Evolutionary conservation across 2,113 vertebrate genomes (phyloP).

Genomic region (Dipodomys merriami): DNA sequence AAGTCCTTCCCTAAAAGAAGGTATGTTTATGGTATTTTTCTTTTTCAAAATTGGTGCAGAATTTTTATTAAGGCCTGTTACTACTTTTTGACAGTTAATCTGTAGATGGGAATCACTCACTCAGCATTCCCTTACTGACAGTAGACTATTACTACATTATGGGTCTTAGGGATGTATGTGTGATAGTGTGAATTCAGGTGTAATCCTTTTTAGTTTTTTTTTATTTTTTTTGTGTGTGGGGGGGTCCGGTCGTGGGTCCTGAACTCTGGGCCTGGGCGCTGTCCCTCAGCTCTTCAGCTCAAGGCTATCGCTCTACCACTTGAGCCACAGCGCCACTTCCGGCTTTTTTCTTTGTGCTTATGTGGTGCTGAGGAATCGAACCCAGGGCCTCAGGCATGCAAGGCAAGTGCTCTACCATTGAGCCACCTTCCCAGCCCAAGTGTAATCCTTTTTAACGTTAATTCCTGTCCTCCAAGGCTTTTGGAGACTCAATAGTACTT

Average conservation of each 20-base stretch:
- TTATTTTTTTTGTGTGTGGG: too few species aligned
- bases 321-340: too few species aligned
- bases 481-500: neutral
- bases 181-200: neutral
- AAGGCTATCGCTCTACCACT: too few species aligned
- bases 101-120: neutral
- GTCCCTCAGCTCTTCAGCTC: too few species aligned
- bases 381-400: too few species aligned
- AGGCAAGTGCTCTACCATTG: too few species aligned
- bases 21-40: neutral
- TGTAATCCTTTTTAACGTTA: neutral
- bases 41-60: neutral
- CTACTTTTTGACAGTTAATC: neutral
- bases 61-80: neutral
- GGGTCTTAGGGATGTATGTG: neutral
- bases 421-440: too few species aligned
- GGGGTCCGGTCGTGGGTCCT: too few species aligned
- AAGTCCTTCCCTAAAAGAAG: conserved; percentile 18
- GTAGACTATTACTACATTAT: neutral
- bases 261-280: too few species aligned
- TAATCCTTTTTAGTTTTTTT: neutral
- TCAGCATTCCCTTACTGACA: neutral
- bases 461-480: neutral
- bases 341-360: too few species aligned
- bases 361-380: too few species aligned